phyloP scores from a whole-genome alignment of 1,140 invertebrate genomes.

The Archivesica marissinica region DNA sequence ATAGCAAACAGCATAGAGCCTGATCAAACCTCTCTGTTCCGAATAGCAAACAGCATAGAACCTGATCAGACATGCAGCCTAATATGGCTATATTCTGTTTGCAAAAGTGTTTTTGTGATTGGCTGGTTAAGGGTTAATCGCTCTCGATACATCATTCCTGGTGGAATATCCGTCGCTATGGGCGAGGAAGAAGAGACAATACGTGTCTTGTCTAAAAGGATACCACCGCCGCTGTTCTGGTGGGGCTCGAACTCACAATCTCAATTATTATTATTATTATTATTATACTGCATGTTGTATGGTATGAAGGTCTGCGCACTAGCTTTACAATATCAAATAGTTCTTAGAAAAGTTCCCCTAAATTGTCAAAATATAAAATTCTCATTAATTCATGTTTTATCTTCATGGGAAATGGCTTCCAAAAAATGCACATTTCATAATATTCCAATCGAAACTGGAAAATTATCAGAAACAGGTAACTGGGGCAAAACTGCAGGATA shows the following conservation, averaged over 20 bases:
- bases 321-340: no score
- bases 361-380: conserved; percentile 9
- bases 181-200: not conserved
- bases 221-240: not conserved
- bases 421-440: conserved; percentile 18
- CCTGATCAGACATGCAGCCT: no score
- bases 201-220: not conserved
- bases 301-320: no score
- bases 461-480: conserved; percentile 22
- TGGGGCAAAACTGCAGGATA: not conserved
- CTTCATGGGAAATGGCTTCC: conserved; percentile 27
- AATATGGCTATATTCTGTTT: no score
- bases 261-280: not conserved
- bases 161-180: not conserved
- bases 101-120: no score
- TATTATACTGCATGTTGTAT: not conserved
- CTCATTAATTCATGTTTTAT: conserved; percentile 23
- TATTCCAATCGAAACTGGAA: conserved; percentile 11
- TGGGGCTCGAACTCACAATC: not conserved
- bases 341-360: not conserved
- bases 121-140: no score
- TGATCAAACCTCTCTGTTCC: no score
- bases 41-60: no score
- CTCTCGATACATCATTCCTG: no score
- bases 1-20: no score